Base-by-base conservation (phyloP, 1,140 invertebrate species). In the Euborellia annulipes region DNA sequence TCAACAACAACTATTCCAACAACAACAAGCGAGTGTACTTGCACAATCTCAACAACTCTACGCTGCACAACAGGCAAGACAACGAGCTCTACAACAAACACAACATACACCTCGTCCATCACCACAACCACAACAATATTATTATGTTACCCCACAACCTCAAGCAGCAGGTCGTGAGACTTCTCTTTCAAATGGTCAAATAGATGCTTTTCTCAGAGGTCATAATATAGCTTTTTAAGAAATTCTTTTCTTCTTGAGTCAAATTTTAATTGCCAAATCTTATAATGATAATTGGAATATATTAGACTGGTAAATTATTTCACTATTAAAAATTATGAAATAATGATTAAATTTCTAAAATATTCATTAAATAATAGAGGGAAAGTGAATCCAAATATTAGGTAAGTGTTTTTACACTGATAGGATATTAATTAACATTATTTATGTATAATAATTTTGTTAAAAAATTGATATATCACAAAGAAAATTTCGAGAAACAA, bases 151-250 rank as follows among this genome's bases (percentile, higher is more conserved):
- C 3, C 70, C 72, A 17, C 52, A 41, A 21, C 30, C 38, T 27
- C 36, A 30, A 45, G 36, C 32, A 46, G 41, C 39, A 0, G 54
- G 63, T 44, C 8, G 59, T n/a, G 62, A 65, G 3, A 64, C 67
- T 40, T 43, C 61, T 1, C 54, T 69, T 3, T 66, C 72, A 3
- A 64, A 68, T 22, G 78, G 79, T 16, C 82, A 84, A 57, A 84
- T 86, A 55, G 82, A 85, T 58, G 78, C 82, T 30, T 86, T 85
- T 63, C 70, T 86, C 34, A 70, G 80, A 58, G 77, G 76, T 32
- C 76, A 79, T 56, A 75, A 75, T 55, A 72, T 78, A 53, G 68
- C 71, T 51, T 75, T 75, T 59, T 77, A n/a, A n/a, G 72, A 61
- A 46, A 27, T 27, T 27, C 23, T 27, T 27, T 11, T 11, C 23